Evolutionary conservation across 2,888 invertebrate genomes (phyloP).

Genomic region (Branchinecta sandiegonensis): DNA sequence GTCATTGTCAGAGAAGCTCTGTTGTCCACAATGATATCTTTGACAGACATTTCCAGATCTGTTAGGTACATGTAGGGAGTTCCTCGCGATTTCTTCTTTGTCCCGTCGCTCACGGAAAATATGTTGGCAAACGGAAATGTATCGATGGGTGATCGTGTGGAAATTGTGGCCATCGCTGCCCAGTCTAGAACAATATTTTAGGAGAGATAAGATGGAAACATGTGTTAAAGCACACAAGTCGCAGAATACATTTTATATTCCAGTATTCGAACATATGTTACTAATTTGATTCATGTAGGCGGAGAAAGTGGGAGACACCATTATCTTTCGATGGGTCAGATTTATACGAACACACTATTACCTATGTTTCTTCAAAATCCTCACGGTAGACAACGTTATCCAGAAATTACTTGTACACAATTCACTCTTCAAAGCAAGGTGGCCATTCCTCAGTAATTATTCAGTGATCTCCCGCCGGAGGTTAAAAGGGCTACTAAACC

Average conservation of each 20-base stretch:
- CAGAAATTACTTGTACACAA: too few relatives aligned
- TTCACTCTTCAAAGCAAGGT: too few relatives aligned
- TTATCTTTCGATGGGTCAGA: too few relatives aligned
- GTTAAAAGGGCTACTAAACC: too few relatives aligned
- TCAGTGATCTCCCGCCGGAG: too few relatives aligned
- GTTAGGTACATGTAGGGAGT: constrained; percentile 59
- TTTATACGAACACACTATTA: too few relatives aligned
- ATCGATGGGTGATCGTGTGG: constrained; percentile 43
- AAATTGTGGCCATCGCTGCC: constrained; percentile 55
- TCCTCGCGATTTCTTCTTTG: constrained; percentile 49
- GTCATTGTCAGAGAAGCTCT: constrained; percentile 47
- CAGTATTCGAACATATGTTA: background rate
- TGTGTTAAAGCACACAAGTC: too few relatives aligned
- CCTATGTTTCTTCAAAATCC: too few relatives aligned
- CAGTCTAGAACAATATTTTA: constrained; percentile 42
- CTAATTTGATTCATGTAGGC: too few relatives aligned
- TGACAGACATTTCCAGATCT: constrained; percentile 50
- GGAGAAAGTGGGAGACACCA: too few relatives aligned
- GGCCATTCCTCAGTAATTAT: too few relatives aligned
- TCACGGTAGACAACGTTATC: too few relatives aligned
- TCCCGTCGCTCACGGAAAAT: constrained; percentile 55
- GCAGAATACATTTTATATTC: constrained; percentile 10
- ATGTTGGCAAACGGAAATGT: constrained; percentile 54
- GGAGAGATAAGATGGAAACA: background rate
- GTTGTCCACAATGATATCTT: constrained; percentile 46